Evolutionary conservation across 2,888 invertebrate species (phyloP), one percentile per base, ranked within the genome.

Genomic region (Oscheius sp.): DNA sequence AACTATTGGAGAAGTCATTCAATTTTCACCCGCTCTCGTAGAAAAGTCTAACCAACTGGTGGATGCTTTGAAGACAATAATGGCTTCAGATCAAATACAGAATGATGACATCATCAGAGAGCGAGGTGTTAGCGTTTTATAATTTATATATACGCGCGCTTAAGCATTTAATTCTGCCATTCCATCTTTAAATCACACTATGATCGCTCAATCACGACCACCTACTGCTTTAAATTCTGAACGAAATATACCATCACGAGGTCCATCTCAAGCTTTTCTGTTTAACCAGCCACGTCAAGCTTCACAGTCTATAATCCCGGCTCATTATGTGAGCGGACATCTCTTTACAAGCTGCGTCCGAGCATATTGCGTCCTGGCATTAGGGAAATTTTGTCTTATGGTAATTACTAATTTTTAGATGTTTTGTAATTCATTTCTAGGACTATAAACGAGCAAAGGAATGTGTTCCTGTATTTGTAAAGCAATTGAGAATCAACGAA

Each of bases 401-500:
- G 78, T 78, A 49, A 23, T n/a, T n/a, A n/a, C n/a, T n/a, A 9
- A 35, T 74, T 25, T 41, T 61, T 68, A 13, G 35, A 92, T 92
- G 85, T 90, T 93, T 21, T 64, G 52, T 18, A 16, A 90, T 92
- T 80, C 92, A 25, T 85, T 92, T 93, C 78, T 91, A 93, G 75
- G 91, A 93, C 87, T 92, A 93, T 73, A 89, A 88, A 16, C 88
- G 92, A 52, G 93, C 93, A 16, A 92, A 91, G 78, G 90, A 90
- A 74, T 91, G 92, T 72, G 92, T 93, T 74, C 92, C 93, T 25
- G 91, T 92, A 68, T 89, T 93, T 72, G 92, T 92, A 0, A 88
- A 90, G 63, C 90, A 93, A 79, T 90, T 93, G 85, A 91, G 91
- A 64, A 84, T 87, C 18, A 87, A 88, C n/a, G 89, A 89, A 55